Evolutionary conservation across 2,797 vertebrate species (phyloP).

Genomic region (Ficedula albicollis): DNA sequence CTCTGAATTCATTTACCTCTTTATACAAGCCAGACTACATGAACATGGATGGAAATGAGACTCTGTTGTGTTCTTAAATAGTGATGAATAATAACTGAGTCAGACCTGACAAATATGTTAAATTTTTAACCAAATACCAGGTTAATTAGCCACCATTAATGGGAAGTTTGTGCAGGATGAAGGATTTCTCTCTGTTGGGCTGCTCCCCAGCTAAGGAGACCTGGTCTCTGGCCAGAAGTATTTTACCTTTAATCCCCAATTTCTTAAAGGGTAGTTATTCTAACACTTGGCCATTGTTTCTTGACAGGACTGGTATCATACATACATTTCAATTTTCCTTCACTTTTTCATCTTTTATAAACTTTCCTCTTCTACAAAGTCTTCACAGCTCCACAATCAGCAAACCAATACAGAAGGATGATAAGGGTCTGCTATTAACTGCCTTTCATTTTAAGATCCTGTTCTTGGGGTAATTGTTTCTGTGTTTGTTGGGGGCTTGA

Average conservation of each 20-base stretch:
- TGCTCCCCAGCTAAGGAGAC: neutral
- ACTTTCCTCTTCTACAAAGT: neutral
- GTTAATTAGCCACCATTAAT: neutral
- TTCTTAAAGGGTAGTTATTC: neutral
- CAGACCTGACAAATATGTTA: slow-evolving; percentile 30
- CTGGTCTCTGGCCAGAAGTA: neutral
- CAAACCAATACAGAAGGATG: neutral
- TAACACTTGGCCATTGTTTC: neutral
- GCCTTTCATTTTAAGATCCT: neutral
- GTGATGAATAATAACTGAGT: slow-evolving; percentile 12
- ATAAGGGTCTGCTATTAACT: neutral
- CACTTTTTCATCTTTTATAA: neutral
- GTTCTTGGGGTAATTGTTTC: neutral
- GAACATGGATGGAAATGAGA: neutral
- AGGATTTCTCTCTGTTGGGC: neutral
- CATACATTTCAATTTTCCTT: neutral
- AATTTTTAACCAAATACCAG: neutral
- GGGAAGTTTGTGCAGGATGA: neutral
- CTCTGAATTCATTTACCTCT: neutral
- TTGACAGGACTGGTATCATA: neutral
- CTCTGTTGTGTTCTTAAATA: neutral
- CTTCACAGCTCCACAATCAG: neutral
- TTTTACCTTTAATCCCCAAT: neutral
- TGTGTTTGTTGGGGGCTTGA: neutral
- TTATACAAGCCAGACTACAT: neutral